Evolutionary conservation across 2,888 invertebrate species (phyloP), one percentile per base, ranked within the genome.

Genomic region (Cordilura impudica): DNA sequence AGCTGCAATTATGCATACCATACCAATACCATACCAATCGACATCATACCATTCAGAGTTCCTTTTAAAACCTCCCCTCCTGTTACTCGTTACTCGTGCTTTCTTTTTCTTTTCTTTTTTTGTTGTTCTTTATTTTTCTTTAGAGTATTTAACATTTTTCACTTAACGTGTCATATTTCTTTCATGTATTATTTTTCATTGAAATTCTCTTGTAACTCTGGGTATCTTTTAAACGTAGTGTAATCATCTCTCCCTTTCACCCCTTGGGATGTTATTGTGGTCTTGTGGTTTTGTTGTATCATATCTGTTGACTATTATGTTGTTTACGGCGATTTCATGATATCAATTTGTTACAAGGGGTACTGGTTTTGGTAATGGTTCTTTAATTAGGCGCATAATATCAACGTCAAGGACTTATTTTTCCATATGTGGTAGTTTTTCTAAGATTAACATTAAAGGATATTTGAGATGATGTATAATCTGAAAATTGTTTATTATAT

Each of bases 331-430:
- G 77, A 63, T 58, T 60, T 58, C n/a, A 39, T 39, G 10, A 39
- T 67, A 58, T 56, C 63, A 58, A 73, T 72, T 74, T 60, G 16
- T 75, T 49, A 45, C 29, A 73, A 65, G 39, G 86, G 84, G 81
- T 53, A 61, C 84, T 85, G 67, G 84, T 87, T 87, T 84, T 85
- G 67, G 84, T 87, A 86, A 86, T 86, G 86, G 85, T 74, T 84
- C 85, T 86, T 86, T 86, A 87, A 86, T 86, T 86, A 86, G 86
- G 82, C 83, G 83, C 85, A 87, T 87, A 83, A 72, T 81, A 81
- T 69, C 79, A 75, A 56, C 71, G 71, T 79, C 67, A 79, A 63
- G 63, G 67, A 75, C 75, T 75, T 75, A 72, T 67, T 73, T 73
- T 78, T 19, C 61, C 72, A 67, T 67, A 61, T 67, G 72, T 54